Evolutionary conservation across 2,888 invertebrate species (phyloP).

Genomic region (Drosophila peninsularis): DNA sequence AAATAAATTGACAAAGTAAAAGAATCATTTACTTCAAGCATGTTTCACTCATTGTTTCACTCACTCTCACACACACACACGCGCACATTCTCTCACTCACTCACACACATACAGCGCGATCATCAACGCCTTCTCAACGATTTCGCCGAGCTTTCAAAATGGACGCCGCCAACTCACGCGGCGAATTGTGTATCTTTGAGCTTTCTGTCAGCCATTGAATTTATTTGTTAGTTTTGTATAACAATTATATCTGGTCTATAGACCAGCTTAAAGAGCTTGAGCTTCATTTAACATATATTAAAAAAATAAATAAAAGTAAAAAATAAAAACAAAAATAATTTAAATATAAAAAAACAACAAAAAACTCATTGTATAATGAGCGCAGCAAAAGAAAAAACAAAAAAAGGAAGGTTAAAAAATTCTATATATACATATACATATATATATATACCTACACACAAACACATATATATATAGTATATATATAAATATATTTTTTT

Average conservation of each 20-base stretch:
- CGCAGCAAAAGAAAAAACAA: conserved; percentile 1
- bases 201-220: conserved; percentile 15
- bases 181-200: conserved; percentile 20
- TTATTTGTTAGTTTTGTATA: conserved; percentile 26
- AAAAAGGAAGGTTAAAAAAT: conserved; percentile 56
- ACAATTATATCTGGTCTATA: conserved; percentile 25
- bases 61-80: conserved; percentile 24
- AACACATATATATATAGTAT: background rate
- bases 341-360: conserved; percentile 23
- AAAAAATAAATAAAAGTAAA: background rate
- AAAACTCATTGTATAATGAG: background rate
- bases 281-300: conserved; percentile 29
- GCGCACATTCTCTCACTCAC: conserved; percentile 14
- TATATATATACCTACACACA: conserved; percentile 17
- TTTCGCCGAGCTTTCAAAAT: conserved; percentile 6
- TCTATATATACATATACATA: conserved; percentile 24
- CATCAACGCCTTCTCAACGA: conserved; percentile 8
- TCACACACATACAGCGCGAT: conserved; percentile 3
- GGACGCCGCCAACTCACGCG: background rate
- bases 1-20: conserved; percentile 53
- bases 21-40: conserved; percentile 43
- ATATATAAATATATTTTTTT: conserved; percentile 41
- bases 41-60: conserved; percentile 49
- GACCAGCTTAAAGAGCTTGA: conserved; percentile 53
- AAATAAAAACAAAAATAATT: conserved; percentile 9